A percentile compares a stretch with the other conserved stretches of the same genome.
Conservation (phyloP, 2,797 vertebrate genomes). For the Tenualosa ilisha region DNA sequence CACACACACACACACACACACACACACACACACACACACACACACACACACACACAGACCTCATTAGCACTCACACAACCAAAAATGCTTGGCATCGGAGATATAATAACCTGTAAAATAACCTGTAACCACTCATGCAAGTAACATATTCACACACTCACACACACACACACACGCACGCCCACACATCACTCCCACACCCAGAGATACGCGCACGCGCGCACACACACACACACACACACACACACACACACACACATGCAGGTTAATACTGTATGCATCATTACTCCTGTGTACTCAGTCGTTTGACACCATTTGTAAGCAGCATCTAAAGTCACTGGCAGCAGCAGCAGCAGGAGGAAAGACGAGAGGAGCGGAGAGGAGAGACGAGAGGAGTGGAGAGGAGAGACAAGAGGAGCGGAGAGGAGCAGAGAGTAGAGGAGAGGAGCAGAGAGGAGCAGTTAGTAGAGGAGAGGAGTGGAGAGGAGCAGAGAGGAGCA, state of each 20-base stretch:
- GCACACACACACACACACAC: constrained; percentile 33
- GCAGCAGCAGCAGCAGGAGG: neutral
- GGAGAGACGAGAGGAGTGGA: too few relatives aligned
- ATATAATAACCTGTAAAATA: neutral
- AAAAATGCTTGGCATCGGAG: neutral
- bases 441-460: neutral
- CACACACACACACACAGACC: neutral
- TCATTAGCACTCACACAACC: neutral
- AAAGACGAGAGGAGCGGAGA: neutral
- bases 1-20: neutral
- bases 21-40: neutral
- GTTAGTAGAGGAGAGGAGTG: too few relatives aligned
- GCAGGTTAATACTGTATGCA: constrained; percentile 37
- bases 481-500: neutral
- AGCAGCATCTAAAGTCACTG: neutral
- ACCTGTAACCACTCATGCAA: neutral
- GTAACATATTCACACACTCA: neutral
- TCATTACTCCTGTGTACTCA: constrained; percentile 40
- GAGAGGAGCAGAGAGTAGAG: too few relatives aligned
- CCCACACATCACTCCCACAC: neutral
- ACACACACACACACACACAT: constrained; percentile 13
- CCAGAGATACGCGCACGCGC: constrained; percentile 26
- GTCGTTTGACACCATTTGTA: constrained; percentile 29
- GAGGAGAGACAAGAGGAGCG: neutral
- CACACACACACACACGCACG: neutral